Base-by-base conservation (phyloP, 2,797 vertebrate species). In the Crocodylus rhombifer region DNA sequence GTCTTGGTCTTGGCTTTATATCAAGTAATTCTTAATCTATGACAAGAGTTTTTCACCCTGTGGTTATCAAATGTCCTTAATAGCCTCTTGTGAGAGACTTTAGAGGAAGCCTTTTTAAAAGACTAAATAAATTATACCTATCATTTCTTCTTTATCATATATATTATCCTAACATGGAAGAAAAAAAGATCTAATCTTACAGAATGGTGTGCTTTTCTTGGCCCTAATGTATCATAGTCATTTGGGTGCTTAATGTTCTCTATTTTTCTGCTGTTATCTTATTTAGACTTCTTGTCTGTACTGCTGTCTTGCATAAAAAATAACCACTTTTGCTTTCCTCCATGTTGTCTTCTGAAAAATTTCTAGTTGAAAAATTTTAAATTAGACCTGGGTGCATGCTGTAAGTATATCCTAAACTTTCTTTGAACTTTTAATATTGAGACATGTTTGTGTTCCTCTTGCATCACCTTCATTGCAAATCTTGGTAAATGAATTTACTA, bases 121-220 rank as follows among this genome's bases (percentile, higher is more conserved):
- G 25, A 73, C 78, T 58, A 85, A 94, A 75, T 23, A 61, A 78
- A 84, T 61, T 12, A 61, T 36, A 65, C 5, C 18, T 61, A 4
- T 13, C 65, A 23, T 55, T 11, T 77, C 2, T 36, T 65, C 23
- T 87, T 55, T 85, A 42, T 5, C 30, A 9, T 51, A 51, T 51
- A 51, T 76, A 58, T 14, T 0, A 0, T 17, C 80, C n/a, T 0
- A 1, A 83, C 14, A 30, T 17, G 63, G n/a, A 28, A 51, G 7
- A 33, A 62, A 61, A 7, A 10, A 74, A 88, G 20, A 5, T 8
- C n/a, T 14, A 69, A 1, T 3, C 13, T 17, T 83, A 28, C 14
- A 12, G 30, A 89, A 85, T 56, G 0, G 13, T 23, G 9, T 63
- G 3, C 0, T 60, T 75, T 81, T 51, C 33, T 83, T 88, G 85